Evolutionary conservation across 2,113 vertebrate species (phyloP), one percentile per base, ranked within the genome.

Genomic region (Mormyrus lacerda): DNA sequence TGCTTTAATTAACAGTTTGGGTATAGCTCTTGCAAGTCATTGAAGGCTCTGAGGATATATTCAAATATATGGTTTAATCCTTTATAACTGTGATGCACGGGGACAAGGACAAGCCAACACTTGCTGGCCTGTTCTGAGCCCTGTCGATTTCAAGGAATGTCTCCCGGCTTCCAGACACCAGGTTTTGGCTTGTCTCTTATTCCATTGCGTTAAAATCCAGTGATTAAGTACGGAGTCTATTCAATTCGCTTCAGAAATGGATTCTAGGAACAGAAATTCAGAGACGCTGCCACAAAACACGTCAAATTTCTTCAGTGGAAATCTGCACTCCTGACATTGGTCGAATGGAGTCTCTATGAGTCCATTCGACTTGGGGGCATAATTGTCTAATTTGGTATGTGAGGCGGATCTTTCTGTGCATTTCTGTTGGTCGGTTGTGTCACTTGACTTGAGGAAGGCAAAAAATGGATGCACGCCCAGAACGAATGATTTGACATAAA

Each of bases 301-400:
- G 9, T 2, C 3, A 53, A 21, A 83, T 24, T 51, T 4, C 21
- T 55, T 51, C 21, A 42, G n/a, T 69, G 69, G 17, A 50, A 88
- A 82, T 45, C 51, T 31, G 39, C 11, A 48, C 89, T 45, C 69
- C 83, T 89, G 73, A 82, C 48, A 88, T 51, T 31, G 76, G n/a
- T 73, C 27, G 31, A 35, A 73, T 73, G 11, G 15, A 79, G 73
- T 69, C 61, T 69, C 61, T 39, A n/a, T 51, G 27, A 39, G 53
- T 58, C 19, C 69, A 19, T 76, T 45, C 42, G 45, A 27, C 69
- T 24, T n/a, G 35, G 47, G 42, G 42, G 44, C 21, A 35, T 48
- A n/a, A 79, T 11, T 2, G 69, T 39, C 31, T 21, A 44, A 82
- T 31, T 89, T 83, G 19, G 39, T 58, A 61, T 89, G 84, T 90